Conservation (phyloP, 2,113 vertebrate species). For the Actenoides hombroni region DNA sequence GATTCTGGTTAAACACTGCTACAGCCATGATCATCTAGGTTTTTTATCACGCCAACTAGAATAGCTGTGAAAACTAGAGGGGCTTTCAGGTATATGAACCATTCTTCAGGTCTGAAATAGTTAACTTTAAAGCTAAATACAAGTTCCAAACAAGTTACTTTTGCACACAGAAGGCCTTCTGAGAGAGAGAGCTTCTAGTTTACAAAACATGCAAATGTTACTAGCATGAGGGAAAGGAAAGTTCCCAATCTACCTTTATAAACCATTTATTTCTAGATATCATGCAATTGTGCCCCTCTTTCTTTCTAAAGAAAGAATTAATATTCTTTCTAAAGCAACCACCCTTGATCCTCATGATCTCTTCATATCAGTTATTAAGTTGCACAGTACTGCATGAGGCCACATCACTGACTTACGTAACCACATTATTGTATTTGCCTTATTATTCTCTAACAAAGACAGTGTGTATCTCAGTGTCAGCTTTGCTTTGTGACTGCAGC, state of each 20-base stretch:
- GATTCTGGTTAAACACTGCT: neutral
- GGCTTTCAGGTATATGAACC: neutral
- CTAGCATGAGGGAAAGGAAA: neutral
- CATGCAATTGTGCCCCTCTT: neutral
- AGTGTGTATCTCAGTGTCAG: neutral
- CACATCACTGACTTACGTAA: neutral
- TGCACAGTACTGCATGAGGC: neutral
- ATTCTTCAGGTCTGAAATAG: neutral
- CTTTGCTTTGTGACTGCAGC: neutral
- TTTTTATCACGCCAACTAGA: neutral
- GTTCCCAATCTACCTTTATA: neutral
- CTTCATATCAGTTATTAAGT: neutral
- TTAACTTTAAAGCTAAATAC: neutral
- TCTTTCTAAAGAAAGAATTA: neutral
- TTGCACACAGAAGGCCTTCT: neutral
- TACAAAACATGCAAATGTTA: neutral
- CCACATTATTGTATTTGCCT: neutral
- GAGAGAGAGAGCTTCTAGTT: neutral
- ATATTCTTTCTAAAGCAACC: neutral
- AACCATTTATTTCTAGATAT: neutral
- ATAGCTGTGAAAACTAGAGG: neutral
- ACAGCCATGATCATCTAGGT: neutral
- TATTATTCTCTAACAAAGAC: neutral
- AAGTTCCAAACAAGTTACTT: neutral
- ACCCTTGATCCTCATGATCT: neutral